Evolutionary conservation across 2,888 invertebrate genomes (phyloP), one percentile per base, ranked within the genome.

Genomic region (Geophilus truncorum): DNA sequence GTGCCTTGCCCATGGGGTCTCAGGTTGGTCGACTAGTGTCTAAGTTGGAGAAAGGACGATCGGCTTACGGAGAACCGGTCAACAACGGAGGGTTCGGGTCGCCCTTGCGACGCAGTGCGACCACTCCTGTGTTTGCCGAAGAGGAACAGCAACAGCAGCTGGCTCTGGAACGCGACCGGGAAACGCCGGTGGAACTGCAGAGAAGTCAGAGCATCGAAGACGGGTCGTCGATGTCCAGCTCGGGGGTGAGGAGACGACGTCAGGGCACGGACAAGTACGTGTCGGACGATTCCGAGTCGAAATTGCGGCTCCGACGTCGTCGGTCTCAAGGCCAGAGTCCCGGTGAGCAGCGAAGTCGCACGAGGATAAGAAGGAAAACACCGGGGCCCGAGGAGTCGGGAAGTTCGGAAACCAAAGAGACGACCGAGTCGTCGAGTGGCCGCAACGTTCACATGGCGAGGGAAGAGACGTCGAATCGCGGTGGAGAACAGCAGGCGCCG

Each of bases 241-340:
- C 92, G 85, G 93, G 93, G 70, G 88, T 95, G 51, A 90, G 94
- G 23, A 80, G 84, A 32, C 89, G 92, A 62, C 90, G 95, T 36
- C 91, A 93, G 84, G 91, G 92, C 70, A 89, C 89, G 81, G 94
- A 94, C 83, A 95, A 95, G 88, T 95, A 95, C 88, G 93, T 94
- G 30, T 92, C 92, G 32, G 95, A 95, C 88, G 93, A 93, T 82
- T 91, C 93, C 82, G 94, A 95, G 86, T 88, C 94, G 84, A 93
- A 93, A 88, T 90, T 94, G 85, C 90, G 93, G 82, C 94, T 94
- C 89, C 92, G 92, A 85, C 89, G 94, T 83, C 92, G 92, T 18
- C 80, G 82, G 4, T 81, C 82, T 4, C 82, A 81, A 51, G 82
- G 80, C 25, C 77, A 75, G 32, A 80, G 80, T 57, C 78, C 80